phyloP scores from a whole-genome alignment of 2,797 vertebrate species.

The Lutjanus argentimaculatus region DNA sequence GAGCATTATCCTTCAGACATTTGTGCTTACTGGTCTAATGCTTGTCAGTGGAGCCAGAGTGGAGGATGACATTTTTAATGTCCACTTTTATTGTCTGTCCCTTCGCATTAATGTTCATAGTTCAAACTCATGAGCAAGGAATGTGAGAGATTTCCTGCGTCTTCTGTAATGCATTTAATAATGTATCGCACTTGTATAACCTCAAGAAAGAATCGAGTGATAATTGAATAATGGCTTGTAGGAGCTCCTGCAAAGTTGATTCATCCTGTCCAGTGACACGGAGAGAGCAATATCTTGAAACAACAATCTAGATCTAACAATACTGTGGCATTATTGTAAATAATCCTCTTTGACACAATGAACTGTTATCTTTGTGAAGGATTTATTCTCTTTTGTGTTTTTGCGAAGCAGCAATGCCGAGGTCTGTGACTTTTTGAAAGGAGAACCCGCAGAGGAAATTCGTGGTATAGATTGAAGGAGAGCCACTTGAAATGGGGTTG shows the following conservation, averaged over 20 bases:
- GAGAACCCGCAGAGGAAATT: slow-evolving; percentile 72
- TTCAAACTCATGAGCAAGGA: slow-evolving; percentile 53
- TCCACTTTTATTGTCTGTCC: slow-evolving; percentile 66
- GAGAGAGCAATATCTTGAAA: slow-evolving; percentile 57
- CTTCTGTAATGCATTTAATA: slow-evolving; percentile 47
- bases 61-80: slow-evolving; percentile 71
- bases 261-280: slow-evolving; percentile 39
- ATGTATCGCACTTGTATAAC: slow-evolving; percentile 36
- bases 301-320: slow-evolving; percentile 66
- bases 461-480: slow-evolving; percentile 76
- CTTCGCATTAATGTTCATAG: slow-evolving; percentile 58
- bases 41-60: slow-evolving; percentile 62
- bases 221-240: slow-evolving; percentile 45
- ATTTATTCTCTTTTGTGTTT: slow-evolving; percentile 76
- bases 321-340: slow-evolving; percentile 62
- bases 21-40: slow-evolving; percentile 77
- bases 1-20: slow-evolving; percentile 78
- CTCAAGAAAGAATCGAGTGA: slow-evolving; percentile 51
- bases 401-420: slow-evolving; percentile 48
- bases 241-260: slow-evolving; percentile 36
- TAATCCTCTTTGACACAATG: slow-evolving; percentile 76
- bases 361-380: slow-evolving; percentile 63
- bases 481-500: slow-evolving; percentile 84
- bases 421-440: slow-evolving; percentile 68
- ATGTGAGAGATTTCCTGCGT: slow-evolving; percentile 25